Conservation (phyloP, 2,797 vertebrate genomes). For the Sarcoramphus papa region DNA sequence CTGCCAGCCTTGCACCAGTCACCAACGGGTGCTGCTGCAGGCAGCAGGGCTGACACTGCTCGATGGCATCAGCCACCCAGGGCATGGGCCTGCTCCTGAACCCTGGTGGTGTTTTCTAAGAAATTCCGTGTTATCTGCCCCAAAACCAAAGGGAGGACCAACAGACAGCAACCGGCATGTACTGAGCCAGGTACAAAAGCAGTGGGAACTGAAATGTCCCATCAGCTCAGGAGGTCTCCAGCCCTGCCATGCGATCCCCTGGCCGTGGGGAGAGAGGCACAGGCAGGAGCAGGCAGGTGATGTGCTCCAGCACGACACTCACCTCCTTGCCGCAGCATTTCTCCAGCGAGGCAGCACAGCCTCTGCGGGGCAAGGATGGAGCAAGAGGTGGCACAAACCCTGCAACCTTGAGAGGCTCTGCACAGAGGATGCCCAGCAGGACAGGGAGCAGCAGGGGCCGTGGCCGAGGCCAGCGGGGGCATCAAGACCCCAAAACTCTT, state of each 20-base stretch:
- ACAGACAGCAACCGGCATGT: background rate
- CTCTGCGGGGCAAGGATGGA: accelerated
- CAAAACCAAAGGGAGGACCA: background rate
- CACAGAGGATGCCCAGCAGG: background rate
- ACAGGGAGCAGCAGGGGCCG: accelerated
- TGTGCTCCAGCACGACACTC: background rate
- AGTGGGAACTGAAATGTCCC: background rate
- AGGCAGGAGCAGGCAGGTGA: background rate
- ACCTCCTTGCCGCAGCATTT: background rate
- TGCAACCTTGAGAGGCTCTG: accelerated
- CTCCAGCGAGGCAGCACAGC: background rate
- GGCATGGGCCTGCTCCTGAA: background rate
- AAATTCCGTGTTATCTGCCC: background rate
- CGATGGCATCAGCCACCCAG: background rate
- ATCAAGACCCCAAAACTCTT: background rate
- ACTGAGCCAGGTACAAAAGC: background rate
- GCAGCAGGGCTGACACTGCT: background rate
- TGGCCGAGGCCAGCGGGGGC: accelerated
- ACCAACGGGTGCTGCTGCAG: background rate
- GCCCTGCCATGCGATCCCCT: background rate
- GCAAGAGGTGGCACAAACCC: background rate
- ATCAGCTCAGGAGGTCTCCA: background rate
- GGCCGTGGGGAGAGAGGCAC: background rate
- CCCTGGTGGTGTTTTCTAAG: background rate
- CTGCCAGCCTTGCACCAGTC: background rate